Percentiles rank a stretch among this genome's conserved stretches.
phyloP scores from a whole-genome alignment of 2,797 vertebrate species.

The Miichthys miiuy region DNA sequence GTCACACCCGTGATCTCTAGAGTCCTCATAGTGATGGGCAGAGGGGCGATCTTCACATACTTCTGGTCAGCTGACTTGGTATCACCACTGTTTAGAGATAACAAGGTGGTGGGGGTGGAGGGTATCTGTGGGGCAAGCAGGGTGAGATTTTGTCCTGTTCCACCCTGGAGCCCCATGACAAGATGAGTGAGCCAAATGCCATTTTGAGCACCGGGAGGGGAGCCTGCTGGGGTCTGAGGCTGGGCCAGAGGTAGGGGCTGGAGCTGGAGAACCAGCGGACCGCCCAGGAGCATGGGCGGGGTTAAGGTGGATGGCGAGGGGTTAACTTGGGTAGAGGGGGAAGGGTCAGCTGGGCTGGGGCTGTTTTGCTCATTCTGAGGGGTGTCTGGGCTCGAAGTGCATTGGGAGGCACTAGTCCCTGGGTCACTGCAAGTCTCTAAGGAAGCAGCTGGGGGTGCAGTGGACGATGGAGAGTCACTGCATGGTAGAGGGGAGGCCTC shows the following conservation, averaged over 20 bases:
- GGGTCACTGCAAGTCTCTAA: conserved; percentile 52
- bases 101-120: conserved; percentile 66
- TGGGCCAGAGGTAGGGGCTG: conserved; percentile 80
- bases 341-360: conserved; percentile 12
- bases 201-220: conserved; percentile 60
- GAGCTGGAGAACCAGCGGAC: conserved; percentile 83
- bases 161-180: conserved; percentile 82
- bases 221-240: conserved; percentile 60
- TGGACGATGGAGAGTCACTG: conserved; percentile 46
- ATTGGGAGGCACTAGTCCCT: conserved; percentile 21
- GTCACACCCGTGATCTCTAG: conserved; percentile 76
- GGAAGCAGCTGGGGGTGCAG: not conserved
- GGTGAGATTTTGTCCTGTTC: conserved; percentile 78
- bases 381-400: conserved; percentile 34
- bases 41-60: conserved; percentile 87
- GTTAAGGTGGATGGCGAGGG: conserved; percentile 55
- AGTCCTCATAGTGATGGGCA: conserved; percentile 84
- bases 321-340: conserved; percentile 32
- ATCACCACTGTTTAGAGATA: conserved; percentile 71
- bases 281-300: conserved; percentile 72
- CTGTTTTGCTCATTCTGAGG: conserved; percentile 28
- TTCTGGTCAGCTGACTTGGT: conserved; percentile 81
- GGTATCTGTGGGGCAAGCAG: conserved; percentile 80
- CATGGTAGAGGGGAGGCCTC: conserved; percentile 58
- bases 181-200: conserved; percentile 83